A percentile compares a stretch with the other conserved stretches of the same genome.
phyloP scores from a whole-genome alignment of 2,113 vertebrate genomes.

The Phainopepla nitens region DNA sequence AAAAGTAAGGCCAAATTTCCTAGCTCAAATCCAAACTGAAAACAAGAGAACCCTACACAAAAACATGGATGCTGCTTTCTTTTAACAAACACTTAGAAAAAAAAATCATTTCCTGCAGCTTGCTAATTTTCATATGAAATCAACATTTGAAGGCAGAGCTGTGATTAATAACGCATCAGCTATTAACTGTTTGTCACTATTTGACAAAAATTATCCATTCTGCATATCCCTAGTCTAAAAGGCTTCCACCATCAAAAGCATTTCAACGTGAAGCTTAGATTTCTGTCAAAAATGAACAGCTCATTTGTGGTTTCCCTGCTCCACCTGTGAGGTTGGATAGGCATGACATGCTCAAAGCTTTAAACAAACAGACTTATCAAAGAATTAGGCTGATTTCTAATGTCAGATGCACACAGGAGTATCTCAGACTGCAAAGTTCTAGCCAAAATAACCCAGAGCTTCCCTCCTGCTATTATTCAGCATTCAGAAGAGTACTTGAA shows the following conservation, averaged over 20 bases:
- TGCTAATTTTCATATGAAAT: neutral
- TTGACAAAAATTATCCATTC: neutral
- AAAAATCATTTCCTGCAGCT: accelerated
- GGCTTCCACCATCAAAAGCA: neutral
- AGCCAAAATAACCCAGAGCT: neutral
- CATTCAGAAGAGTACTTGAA: neutral
- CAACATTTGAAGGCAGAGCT: neutral
- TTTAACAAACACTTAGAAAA: neutral
- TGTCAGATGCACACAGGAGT: accelerated
- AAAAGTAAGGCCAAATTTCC: neutral
- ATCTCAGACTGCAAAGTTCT: neutral
- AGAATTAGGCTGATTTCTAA: neutral
- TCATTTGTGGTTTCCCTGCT: neutral
- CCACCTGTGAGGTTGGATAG: accelerated
- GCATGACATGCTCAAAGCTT: neutral
- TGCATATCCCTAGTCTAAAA: neutral
- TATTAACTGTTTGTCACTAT: neutral
- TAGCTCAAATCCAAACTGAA: neutral
- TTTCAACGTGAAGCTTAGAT: neutral
- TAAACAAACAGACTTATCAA: neutral
- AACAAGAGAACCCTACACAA: accelerated
- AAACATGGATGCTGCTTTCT: neutral
- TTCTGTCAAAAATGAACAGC: neutral
- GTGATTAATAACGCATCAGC: neutral
- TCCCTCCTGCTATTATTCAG: neutral